phyloP scores from a whole-genome alignment of 2,113 vertebrate species.

The Nannospalax galili region DNA sequence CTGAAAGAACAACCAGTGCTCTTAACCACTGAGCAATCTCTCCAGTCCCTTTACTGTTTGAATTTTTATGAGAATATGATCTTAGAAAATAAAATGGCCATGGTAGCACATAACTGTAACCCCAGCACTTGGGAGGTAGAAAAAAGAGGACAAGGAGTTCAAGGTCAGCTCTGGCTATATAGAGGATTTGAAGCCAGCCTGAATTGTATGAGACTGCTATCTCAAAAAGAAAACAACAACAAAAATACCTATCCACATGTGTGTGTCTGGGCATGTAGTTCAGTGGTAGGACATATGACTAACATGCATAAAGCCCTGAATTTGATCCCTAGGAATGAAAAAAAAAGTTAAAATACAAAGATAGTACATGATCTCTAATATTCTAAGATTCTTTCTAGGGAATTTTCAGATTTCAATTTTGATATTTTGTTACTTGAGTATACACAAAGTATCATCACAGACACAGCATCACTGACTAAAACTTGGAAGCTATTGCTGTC shows the following conservation, averaged over 20 bases:
- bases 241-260: neutral
- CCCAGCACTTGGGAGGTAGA: too few species aligned
- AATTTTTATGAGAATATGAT: neutral
- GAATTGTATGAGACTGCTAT: neutral
- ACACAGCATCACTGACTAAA: neutral
- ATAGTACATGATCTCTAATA: neutral
- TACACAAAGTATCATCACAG: neutral
- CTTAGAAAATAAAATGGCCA: neutral
- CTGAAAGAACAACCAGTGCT: too few species aligned
- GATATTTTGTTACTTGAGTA: too few species aligned
- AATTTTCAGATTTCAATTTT: constrained; percentile 44
- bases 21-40: too few species aligned
- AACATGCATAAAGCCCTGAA: neutral
- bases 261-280: neutral
- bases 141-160: neutral
- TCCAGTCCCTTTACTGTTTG: neutral
- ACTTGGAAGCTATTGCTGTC: neutral
- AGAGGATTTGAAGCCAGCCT: neutral
- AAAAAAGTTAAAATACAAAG: neutral
- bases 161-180: neutral
- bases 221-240: too few species aligned
- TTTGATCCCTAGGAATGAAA: neutral
- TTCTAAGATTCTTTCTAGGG: constrained; percentile 29
- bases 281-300: neutral
- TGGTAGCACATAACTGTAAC: too few species aligned